phyloP scores from a whole-genome alignment of 2,888 invertebrate genomes.

The Stenodema calcarata region DNA sequence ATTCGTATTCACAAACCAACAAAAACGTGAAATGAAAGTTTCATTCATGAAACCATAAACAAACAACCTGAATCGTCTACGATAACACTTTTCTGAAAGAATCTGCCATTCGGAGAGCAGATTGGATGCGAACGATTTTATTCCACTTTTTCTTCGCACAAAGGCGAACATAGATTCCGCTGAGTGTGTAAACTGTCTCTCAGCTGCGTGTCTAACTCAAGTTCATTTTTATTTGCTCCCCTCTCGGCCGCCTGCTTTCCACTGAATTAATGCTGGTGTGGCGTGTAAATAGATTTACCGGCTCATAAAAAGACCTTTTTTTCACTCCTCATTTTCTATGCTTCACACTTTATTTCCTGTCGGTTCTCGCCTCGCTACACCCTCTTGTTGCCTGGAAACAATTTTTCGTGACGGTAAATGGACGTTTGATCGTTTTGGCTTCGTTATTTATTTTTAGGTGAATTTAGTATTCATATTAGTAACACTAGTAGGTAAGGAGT shows the following conservation, averaged over 20 bases:
- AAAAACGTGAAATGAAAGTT: neutral
- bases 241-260: neutral
- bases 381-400: neutral
- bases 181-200: neutral
- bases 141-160: neutral
- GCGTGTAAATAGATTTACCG: conserved; percentile 27
- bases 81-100: too few relatives aligned
- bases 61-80: neutral
- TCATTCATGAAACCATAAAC: neutral
- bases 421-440: too few relatives aligned
- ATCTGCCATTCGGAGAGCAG: neutral
- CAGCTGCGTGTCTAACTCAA: neutral
- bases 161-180: neutral
- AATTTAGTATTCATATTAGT: too few relatives aligned
- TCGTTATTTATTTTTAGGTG: too few relatives aligned
- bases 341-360: conserved; percentile 26
- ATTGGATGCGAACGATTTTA: neutral
- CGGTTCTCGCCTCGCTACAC: neutral
- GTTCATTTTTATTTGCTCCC: neutral
- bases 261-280: conserved; percentile 5
- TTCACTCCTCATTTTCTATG: neutral
- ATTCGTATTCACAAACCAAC: neutral
- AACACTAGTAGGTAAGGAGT: too few relatives aligned
- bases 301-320: conserved; percentile 11
- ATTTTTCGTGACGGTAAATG: neutral